These are phyloP conservation scores for Chrysaora quinquecirrha DNA, from an alignment of 30 jellyfish, hydroid and myxozoan species.

Conservation along the genomic window DNA sequence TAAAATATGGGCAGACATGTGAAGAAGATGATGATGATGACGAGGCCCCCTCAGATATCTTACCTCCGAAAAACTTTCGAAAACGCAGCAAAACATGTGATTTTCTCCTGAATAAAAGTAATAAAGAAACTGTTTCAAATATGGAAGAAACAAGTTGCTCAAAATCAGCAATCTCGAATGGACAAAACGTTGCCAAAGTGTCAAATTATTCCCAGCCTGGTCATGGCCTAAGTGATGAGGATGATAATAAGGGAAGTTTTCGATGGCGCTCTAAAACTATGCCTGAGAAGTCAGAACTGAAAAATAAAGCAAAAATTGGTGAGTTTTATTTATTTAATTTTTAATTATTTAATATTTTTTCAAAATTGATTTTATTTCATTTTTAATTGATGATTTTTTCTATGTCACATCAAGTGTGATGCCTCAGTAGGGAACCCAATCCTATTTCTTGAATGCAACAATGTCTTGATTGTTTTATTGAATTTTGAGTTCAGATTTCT, in stretches of 20 bases:
- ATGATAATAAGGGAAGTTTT: slow-evolving; percentile 24
- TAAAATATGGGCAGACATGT: background rate
- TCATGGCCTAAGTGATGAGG: background rate
- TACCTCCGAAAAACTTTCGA: slow-evolving; percentile 42
- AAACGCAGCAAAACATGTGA: slow-evolving; percentile 34
- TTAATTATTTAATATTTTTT: too few species aligned
- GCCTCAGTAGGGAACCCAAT: too few species aligned
- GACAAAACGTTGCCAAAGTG: background rate
- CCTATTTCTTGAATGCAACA: too few species aligned
- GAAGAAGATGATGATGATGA: background rate
- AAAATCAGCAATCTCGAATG: background rate
- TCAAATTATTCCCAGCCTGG: slow-evolving; percentile 12
- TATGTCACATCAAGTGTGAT: too few species aligned
- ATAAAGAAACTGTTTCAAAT: too few species aligned
- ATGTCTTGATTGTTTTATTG: background rate
- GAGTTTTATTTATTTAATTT: background rate
- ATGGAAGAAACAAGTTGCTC: background rate
- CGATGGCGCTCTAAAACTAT: slow-evolving; percentile 33
- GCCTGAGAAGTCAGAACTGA: background rate
- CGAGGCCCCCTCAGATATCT: slow-evolving; percentile 38
- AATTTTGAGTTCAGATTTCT: background rate
- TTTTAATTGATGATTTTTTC: too few species aligned
- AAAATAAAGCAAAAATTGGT: slow-evolving; percentile 10
- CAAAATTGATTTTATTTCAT: too few species aligned
- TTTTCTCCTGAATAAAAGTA: background rate